Evolutionary conservation across 2,888 invertebrate genomes (phyloP), one percentile per base, ranked within the genome.

Genomic region (Eretmocerus hayati): DNA sequence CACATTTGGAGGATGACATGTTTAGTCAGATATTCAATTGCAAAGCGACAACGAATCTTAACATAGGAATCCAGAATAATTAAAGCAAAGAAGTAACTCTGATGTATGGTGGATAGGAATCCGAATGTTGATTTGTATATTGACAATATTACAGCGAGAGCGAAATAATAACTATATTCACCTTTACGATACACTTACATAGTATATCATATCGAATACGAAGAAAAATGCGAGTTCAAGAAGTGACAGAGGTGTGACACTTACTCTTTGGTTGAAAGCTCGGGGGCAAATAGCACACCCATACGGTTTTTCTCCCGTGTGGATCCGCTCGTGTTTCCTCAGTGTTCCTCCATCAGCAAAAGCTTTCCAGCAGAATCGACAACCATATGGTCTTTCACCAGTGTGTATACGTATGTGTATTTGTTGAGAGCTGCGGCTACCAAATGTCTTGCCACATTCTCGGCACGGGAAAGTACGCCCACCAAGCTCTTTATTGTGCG

Each of bases 281-380:
- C 89, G 81, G 16, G 88, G 87, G 60, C 90, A 90, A 37, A 90
- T 88, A 0, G 89, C 87, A 65, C 90, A 90, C 8, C 86, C 89
- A 64, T 90, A 90, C 0, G 90, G 90, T 64, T 90, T 90, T 64
- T 88, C 87, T 20, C 85, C 87, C 0, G 90, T 90, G 60, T 90
- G 90, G 60, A 90, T 90, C 9, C 90, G 76, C 64, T 90, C 90
- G 65, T 90, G 90, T 64, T 90, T 90, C 26, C 90, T 74, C 37
- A 90, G 69, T 2, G 90, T 90, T 20, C 90, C 90, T 32, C 90
- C 90, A 67, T 90, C 90, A 0, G 90, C 90, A 66, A 90, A 90
- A 0, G 89, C 89, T 66, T 90, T 90, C 88, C 88, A 88, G 65
- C 90, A 90, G 71, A 84, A 90, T 9, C 86, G 79, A 64, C 90